A percentile compares a stretch with the other conserved stretches of the same genome.
These are phyloP conservation scores for Megaceryle alcyon DNA, from an alignment of 2,797 vertebrate species.

Conservation along the genomic window DNA sequence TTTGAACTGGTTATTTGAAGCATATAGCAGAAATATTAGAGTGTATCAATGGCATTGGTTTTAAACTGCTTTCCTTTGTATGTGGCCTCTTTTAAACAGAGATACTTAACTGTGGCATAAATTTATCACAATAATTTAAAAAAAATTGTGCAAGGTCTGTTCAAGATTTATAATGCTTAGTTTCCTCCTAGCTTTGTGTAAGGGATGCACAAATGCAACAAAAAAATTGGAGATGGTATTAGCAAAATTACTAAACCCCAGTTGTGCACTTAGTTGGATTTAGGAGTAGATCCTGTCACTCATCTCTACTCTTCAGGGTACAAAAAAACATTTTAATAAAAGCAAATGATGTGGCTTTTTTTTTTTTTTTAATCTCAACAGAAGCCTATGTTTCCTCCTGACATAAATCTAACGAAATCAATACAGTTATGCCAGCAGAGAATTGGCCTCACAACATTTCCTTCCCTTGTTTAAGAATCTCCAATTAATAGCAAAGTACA, in stretches of 20 bases:
- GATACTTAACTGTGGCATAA: not conserved
- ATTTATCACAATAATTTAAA: not conserved
- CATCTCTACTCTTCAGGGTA: not conserved
- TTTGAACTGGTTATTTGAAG: not conserved
- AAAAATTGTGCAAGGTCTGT: not conserved
- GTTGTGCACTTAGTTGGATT: not conserved
- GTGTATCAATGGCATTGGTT: not conserved
- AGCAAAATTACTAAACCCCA: not conserved
- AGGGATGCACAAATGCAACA: not conserved
- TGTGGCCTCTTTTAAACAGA: not conserved
- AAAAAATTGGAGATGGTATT: not conserved
- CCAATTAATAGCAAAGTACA: not conserved
- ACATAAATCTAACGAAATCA: slow-evolving; percentile 2
- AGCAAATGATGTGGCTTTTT: not conserved
- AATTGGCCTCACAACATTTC: not conserved
- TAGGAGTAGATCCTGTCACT: not conserved
- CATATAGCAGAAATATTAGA: not conserved
- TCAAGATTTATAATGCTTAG: not conserved
- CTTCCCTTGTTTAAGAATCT: not conserved
- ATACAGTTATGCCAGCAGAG: not conserved
- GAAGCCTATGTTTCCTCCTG: not conserved
- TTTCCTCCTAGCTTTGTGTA: not conserved
- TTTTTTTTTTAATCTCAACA: not conserved
- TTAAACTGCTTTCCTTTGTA: not conserved
- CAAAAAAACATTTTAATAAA: slow-evolving; percentile 38